Base-by-base conservation (phyloP, 2,888 invertebrate species). In the Aspidiotus rigidus region DNA sequence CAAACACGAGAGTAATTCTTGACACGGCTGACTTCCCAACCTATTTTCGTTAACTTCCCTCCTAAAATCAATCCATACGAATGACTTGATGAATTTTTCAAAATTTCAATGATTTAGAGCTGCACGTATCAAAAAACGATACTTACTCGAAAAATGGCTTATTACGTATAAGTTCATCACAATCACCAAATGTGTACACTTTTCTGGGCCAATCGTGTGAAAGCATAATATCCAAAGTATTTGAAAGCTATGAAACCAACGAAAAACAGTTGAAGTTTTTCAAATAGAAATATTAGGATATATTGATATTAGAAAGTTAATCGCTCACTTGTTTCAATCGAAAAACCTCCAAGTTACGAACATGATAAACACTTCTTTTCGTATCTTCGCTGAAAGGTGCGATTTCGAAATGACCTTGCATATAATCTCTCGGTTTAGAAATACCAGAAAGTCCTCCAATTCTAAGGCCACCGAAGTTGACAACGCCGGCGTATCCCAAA, bases 171-270 rank as follows among this genome's bases (percentile, higher is more conserved):
- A 98, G 81, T 72, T 83, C 80, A 5, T 86, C 78, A 64, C 83
- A 82, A 79, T 98, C 84, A 8, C 98, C 98, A 80, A 87, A 88
- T 73, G 90, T 83, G 72, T 90, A 89, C 70, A 98, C 86, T 1
- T 91, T 90, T 71, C 83, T 80, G 0, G 99, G 99, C 99, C 99
- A 99, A 77, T 99, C 99, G 78, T 99, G 99, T 0, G 95, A 93
- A 73, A 99, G 77, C 80, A 93, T 89, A 57, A 99, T 86, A 80
- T 99, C 91, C 15, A 97, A 78, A 56, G 83, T 79, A 7, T 83
- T 77, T 64, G 78, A 78, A 5, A 81, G 72, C 81, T 81, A 71
- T 44, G 74, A 75, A 69, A 71, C 56, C 42, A 59, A 9, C 41
- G 49, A 62, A 11, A 44, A 13, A 28, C n/a, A 61, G n/a, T 15